Evolutionary conservation across 2,888 invertebrate genomes (phyloP).

Genomic region (Eledone cirrhosa): DNA sequence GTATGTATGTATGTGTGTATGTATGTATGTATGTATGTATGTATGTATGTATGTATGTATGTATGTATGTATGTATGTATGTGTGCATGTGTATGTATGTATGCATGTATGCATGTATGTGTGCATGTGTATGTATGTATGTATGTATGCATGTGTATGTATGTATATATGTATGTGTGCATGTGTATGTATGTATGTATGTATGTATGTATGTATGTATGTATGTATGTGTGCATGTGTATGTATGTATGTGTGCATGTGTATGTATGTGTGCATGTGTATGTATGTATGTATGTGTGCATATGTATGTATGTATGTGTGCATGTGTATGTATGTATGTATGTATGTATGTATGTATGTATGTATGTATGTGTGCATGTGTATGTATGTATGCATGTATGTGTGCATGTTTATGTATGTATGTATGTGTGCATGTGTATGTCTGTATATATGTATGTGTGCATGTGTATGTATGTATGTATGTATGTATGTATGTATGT

Average conservation of each 20-base stretch:
- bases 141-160: neutral
- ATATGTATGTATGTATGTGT: neutral
- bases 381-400: neutral
- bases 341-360: neutral
- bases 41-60: neutral
- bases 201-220: neutral
- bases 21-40: too few relatives aligned
- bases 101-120: neutral
- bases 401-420: neutral
- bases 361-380: neutral
- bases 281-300: neutral
- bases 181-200: neutral
- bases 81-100: neutral
- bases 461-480: neutral
- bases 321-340: neutral
- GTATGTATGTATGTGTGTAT: too few relatives aligned
- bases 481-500: neutral
- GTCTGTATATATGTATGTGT: neutral
- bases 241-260: neutral
- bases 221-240: neutral
- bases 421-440: neutral
- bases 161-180: neutral
- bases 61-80: neutral
- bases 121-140: neutral
- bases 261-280: neutral